Percentiles rank a stretch among this genome's conserved stretches.
Conservation (phyloP, 2,888 invertebrate genomes). For the Biston betularia region DNA sequence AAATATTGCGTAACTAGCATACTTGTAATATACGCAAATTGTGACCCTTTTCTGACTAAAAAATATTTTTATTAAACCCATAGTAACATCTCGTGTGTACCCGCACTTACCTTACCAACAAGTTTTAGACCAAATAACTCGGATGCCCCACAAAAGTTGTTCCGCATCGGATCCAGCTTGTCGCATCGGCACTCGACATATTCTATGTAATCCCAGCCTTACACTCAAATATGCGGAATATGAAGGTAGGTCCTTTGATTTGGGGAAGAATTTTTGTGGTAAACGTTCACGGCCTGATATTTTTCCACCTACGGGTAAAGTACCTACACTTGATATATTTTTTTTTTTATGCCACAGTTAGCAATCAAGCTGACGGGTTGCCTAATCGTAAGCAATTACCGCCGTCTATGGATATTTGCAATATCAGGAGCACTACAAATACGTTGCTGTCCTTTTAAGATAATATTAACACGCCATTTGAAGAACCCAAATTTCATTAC, state of each 20-base stretch:
- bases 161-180: constrained; percentile 52
- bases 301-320: neutral
- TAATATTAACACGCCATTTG: no score
- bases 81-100: neutral
- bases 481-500: no score
- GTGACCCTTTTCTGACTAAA: neutral
- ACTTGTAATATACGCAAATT: neutral
- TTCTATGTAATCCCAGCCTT: constrained; percentile 38
- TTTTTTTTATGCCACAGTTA: no score
- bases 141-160: constrained; percentile 28
- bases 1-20: no score
- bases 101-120: neutral
- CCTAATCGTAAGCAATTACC: no score
- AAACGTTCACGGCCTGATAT: constrained; percentile 1
- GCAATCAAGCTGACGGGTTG: no score
- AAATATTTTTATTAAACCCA: neutral
- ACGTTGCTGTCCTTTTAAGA: no score
- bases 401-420: no score
- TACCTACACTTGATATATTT: no score
- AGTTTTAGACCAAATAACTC: constrained; percentile 35
- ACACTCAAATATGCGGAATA: constrained; percentile 23
- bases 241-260: constrained; percentile 23
- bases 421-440: no score
- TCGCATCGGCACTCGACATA: constrained; percentile 52
- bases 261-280: neutral